phyloP scores from a whole-genome alignment of 1,140 invertebrate species.

The Nymphalis io region DNA sequence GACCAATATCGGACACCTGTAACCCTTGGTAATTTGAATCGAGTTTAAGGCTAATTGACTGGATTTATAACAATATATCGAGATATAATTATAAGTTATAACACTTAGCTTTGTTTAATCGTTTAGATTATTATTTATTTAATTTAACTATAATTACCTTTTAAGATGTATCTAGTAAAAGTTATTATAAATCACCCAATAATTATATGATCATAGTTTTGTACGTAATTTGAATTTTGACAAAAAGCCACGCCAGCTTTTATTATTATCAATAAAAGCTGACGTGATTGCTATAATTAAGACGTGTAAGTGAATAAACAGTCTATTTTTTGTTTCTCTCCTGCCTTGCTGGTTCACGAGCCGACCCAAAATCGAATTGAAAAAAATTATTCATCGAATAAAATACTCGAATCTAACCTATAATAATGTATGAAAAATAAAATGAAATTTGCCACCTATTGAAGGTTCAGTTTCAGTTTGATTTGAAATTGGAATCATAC shows the following conservation, averaged over 20 bases:
- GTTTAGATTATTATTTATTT: too few species aligned
- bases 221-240: too few species aligned
- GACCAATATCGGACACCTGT: conserved; percentile 58
- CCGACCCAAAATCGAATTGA: conserved; percentile 11
- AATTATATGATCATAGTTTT: too few species aligned
- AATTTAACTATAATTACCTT: too few species aligned
- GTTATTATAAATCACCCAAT: too few species aligned
- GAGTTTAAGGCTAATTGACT: conserved; percentile 19
- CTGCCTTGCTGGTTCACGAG: background rate
- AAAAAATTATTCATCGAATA: conserved; percentile 20
- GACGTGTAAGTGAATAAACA: background rate
- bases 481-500: background rate
- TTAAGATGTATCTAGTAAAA: too few species aligned
- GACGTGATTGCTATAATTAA: background rate
- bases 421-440: conserved; percentile 22
- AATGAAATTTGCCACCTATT: background rate
- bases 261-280: too few species aligned
- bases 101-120: too few species aligned
- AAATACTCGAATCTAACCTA: conserved; percentile 14
- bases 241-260: too few species aligned
- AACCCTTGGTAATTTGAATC: conserved; percentile 54
- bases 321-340: background rate
- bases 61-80: background rate
- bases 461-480: background rate
- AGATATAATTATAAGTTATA: background rate